Conservation (phyloP, 2,888 invertebrate genomes). For the Scaptomyza flava region DNA sequence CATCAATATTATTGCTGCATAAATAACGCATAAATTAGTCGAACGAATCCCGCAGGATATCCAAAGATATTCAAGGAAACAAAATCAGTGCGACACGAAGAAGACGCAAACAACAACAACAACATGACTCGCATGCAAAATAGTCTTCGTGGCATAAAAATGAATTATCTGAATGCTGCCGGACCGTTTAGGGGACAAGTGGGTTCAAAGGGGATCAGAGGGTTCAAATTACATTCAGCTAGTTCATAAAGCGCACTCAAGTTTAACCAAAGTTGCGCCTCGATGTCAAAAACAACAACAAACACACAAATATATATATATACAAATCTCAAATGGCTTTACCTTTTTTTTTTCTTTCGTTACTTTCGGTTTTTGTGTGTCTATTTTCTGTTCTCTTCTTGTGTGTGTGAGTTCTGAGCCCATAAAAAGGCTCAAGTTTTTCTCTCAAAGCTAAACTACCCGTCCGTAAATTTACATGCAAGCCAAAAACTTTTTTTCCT, state of each 20-base stretch:
- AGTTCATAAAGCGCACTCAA: conserved; percentile 66
- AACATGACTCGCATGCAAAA: conserved; percentile 55
- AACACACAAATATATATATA: conserved; percentile 12
- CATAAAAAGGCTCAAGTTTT: conserved; percentile 62
- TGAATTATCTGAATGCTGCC: conserved; percentile 59
- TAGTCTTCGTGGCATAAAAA: conserved; percentile 60
- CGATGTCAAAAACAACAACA: conserved; percentile 15
- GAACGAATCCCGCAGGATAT: conserved; percentile 42
- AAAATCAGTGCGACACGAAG: conserved; percentile 62
- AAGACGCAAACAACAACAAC: conserved; percentile 2
- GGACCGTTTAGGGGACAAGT: background rate
- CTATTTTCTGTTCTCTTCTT: conserved; percentile 21
- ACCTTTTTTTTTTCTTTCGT: conserved; percentile 31
- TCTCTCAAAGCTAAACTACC: conserved; percentile 40
- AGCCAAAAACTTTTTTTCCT: conserved; percentile 36
- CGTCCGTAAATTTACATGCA: conserved; percentile 69
- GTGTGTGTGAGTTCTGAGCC: conserved; percentile 12
- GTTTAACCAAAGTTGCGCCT: conserved; percentile 60
- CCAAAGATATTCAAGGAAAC: conserved; percentile 25
- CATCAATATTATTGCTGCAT: conserved; percentile 67
- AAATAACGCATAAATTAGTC: conserved; percentile 73
- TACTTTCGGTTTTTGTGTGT: background rate
- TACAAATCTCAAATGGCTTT: conserved; percentile 51
- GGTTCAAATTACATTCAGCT: conserved; percentile 56
- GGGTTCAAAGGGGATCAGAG: conserved; percentile 3